Evolutionary conservation across 2,888 invertebrate species (phyloP), one percentile per base, ranked within the genome.

Genomic region (Cosmia trapezina): DNA sequence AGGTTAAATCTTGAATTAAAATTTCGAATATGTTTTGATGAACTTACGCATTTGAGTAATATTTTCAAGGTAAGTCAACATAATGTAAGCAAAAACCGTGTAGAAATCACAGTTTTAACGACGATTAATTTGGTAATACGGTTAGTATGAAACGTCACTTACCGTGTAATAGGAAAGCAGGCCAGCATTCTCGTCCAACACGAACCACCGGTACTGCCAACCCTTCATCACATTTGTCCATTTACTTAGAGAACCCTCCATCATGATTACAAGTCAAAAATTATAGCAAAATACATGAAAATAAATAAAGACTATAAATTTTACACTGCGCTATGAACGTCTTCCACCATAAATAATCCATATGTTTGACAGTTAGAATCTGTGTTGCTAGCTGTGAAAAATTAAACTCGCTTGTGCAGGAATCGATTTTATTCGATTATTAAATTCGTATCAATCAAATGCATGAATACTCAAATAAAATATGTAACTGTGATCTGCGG

Each of bases 151-250:
- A 91, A 95, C 92, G 95, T 94, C 95, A 97, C 98, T 97, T 96
- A 99, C 99, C 94, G 99, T 99, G 93, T 99, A 99, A 95, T 99
- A 99, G 11, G 99, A 99, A 76, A 99, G 97, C 79, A 99, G 97
- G 68, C 99, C 99, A 87, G 99, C 98, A 95, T 98, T 99, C 94
- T 99, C 99, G 96, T 99, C 99, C 89, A 99, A 96, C 89, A 99
- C 99, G 96, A 99, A 99, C 99, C 99, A 99, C 86, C 99, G 97
- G 96, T 99, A 99, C 95, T 99, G 99, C 99, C 99, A 99, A 86
- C 99, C 99, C 94, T 98, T 99, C 97, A 99, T 98, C 91, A 99
- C 98, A 97, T 99, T 99, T 86, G 99, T 99, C 99, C 99, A 99
- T 97, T 99, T 99, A 96, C 98, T 98, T 81, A 99, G 96, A 78